Conservation (phyloP, 2,113 vertebrate genomes). For the Glaucomys volans region DNA sequence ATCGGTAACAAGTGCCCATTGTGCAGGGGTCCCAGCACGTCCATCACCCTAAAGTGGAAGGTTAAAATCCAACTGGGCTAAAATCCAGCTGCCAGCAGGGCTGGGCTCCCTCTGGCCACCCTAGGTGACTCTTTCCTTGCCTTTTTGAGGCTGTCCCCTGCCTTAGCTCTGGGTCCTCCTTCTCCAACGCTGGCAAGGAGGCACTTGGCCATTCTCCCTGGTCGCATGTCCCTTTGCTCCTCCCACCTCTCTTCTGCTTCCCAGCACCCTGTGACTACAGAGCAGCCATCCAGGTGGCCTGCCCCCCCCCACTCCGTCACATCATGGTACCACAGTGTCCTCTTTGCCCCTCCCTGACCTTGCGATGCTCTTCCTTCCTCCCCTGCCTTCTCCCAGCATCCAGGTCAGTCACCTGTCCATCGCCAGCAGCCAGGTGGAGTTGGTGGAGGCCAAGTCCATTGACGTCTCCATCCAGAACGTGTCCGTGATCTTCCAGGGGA, state of each 20-base stretch:
- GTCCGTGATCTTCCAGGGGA: slow-evolving; percentile 90
- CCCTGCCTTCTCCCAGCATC: slow-evolving; percentile 83
- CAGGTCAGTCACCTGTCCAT: slow-evolving; percentile 92
- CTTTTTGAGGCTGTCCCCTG: neutral
- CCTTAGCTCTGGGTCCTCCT: neutral
- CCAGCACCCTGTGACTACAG: neutral
- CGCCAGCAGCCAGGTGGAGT: slow-evolving; percentile 88
- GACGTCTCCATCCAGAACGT: slow-evolving; percentile 88
- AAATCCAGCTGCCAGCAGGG: neutral
- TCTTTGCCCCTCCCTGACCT: neutral
- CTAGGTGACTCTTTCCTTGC: neutral
- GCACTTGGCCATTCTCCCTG: neutral
- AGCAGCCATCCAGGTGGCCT: neutral
- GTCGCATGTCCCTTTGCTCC: neutral
- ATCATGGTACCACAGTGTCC: neutral
- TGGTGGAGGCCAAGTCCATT: slow-evolving; percentile 86
- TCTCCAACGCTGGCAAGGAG: neutral
- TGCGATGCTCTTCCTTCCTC: no score
- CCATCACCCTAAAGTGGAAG: neutral
- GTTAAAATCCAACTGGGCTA: neutral
- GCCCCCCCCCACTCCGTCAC: neutral
- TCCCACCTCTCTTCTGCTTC: neutral
- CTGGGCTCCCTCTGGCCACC: neutral
- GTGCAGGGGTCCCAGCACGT: neutral
- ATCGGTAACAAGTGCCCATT: neutral